phyloP scores from a whole-genome alignment of 2,113 vertebrate genomes.

The Progne subis region DNA sequence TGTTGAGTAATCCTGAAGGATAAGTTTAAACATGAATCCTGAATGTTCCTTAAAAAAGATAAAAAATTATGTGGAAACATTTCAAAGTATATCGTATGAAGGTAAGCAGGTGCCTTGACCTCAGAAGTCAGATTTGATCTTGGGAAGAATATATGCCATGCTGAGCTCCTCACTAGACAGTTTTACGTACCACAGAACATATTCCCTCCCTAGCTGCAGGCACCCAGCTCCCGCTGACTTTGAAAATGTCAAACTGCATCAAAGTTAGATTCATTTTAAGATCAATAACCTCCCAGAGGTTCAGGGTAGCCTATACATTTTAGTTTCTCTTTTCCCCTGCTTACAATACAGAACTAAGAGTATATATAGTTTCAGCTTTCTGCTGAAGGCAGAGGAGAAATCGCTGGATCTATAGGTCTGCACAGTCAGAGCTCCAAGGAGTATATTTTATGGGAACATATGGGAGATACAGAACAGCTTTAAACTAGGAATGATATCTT shows the following conservation, averaged over 20 bases:
- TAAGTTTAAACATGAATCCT: background rate
- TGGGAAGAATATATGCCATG: background rate
- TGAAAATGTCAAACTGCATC: conserved; percentile 55
- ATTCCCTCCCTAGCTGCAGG: background rate
- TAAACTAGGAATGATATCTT: background rate
- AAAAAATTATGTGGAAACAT: background rate
- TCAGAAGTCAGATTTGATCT: background rate
- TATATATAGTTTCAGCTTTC: background rate
- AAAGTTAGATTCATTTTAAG: conserved; percentile 47
- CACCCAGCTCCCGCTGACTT: background rate
- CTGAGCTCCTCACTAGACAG: background rate
- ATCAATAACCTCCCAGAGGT: conserved; percentile 10
- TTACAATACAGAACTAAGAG: background rate
- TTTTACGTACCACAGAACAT: background rate
- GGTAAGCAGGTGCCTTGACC: background rate
- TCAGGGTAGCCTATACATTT: background rate
- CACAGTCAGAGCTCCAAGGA: background rate
- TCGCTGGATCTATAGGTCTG: background rate
- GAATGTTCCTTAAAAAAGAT: background rate
- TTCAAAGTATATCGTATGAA: background rate
- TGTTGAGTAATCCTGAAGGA: background rate
- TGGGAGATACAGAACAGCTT: background rate
- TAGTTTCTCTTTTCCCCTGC: background rate
- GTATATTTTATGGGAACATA: background rate
- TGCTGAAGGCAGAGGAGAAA: background rate